Base-by-base conservation (phyloP, 2,797 vertebrate species). In the Percopsis omiscomaycus region DNA sequence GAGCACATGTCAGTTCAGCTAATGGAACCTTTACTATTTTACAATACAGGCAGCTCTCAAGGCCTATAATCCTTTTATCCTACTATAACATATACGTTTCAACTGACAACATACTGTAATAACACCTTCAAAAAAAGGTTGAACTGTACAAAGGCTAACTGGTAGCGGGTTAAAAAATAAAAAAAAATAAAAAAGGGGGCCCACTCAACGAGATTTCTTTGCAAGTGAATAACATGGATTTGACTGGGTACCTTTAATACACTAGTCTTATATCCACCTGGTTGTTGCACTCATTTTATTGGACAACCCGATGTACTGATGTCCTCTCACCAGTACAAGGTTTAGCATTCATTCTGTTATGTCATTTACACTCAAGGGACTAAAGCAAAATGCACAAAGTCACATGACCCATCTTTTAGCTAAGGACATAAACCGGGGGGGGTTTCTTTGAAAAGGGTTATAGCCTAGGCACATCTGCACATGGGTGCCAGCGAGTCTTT, bases 401-500 rank as follows among this genome's bases (percentile, higher is more conserved):
- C 79, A 86, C 87, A 88, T 80, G 79, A 70, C 82, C 57, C 14
- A 59, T 68, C 64, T 77, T 71, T 66, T 64, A 72, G 54, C 66
- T 51, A 6, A 50, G 73, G 49, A 74, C 59, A 61, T 59, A 22
- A 61, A 73, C 61, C 61, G 13, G 64, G 53, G 53, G 61, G 61
- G 56, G 70, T 69, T 68, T 80, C 71, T 83, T 78, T 84, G 77
- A 73, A 14, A 65, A 55, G 64, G 80, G 83, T 58, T 83, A 75
- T 80, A 82, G 80, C 61, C 73, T 73, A 71, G 58, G 53, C 61
- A 61, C 69, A 84, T 83, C 82, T 85, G 72, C 77, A 84, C 69
- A 81, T 6, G 59, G 73, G 45, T 70, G 87, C 82, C 85, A 83
- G 52, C 57, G 72, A 83, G 85, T 82, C 75, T 82, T 85, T 67